Conservation (phyloP, 2,888 invertebrate species). For the Asteroscopus sphinx region DNA sequence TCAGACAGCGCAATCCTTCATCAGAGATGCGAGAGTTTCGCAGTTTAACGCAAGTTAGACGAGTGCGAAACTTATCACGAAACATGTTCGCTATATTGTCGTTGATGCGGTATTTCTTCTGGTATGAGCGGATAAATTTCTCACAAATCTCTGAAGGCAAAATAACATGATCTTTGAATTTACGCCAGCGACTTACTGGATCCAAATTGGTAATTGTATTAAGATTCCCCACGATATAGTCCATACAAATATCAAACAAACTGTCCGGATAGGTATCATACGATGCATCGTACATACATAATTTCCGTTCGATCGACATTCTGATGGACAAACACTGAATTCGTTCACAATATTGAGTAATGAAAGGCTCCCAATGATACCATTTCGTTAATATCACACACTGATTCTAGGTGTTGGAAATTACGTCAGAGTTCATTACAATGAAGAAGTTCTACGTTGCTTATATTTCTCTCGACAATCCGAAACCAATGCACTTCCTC, state of each 20-base stretch:
- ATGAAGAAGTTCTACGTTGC: slow-evolving; percentile 11
- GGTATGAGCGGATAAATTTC: slow-evolving; percentile 90
- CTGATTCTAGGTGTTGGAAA: slow-evolving; percentile 31
- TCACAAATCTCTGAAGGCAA: slow-evolving; percentile 94
- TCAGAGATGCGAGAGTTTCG: slow-evolving; percentile 93
- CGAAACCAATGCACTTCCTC: slow-evolving; percentile 16
- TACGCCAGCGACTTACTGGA: slow-evolving; percentile 80
- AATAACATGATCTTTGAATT: slow-evolving; percentile 90
- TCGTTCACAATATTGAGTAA: slow-evolving; percentile 62
- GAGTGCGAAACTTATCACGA: slow-evolving; percentile 91
- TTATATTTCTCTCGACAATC: slow-evolving; percentile 10
- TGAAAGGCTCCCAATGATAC: slow-evolving; percentile 57
- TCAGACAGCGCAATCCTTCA: slow-evolving; percentile 91
- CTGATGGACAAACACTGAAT: slow-evolving; percentile 56
- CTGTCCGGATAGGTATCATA: slow-evolving; percentile 88
- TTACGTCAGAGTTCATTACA: slow-evolving; percentile 29
- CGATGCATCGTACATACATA: slow-evolving; percentile 63
- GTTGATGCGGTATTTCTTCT: slow-evolving; percentile 89
- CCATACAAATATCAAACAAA: slow-evolving; percentile 91
- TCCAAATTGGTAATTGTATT: slow-evolving; percentile 90
- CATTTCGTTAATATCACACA: slow-evolving; percentile 56
- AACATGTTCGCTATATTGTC: slow-evolving; percentile 93
- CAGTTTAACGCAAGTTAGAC: slow-evolving; percentile 92
- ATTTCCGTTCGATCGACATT: slow-evolving; percentile 70
- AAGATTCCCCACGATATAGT: slow-evolving; percentile 91